Evolutionary conservation across 2,113 vertebrate species (phyloP), one percentile per base, ranked within the genome.

Genomic region (Panthera uncia): DNA sequence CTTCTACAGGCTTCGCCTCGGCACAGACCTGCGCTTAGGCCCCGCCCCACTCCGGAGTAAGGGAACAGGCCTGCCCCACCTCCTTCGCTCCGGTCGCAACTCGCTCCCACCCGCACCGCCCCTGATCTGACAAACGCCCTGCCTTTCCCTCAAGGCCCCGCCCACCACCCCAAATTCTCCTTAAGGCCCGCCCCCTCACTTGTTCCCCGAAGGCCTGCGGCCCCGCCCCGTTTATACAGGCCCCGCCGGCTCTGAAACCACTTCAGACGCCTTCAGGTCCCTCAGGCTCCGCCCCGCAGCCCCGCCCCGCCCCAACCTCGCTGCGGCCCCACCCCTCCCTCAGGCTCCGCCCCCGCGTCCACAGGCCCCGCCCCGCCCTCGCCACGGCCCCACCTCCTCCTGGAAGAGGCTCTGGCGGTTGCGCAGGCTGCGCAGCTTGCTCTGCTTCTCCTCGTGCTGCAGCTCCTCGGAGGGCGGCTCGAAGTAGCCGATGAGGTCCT

Each of bases 321-420:
- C 55, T 57, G 55, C 50, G 13, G 50, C 55, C 55, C 55, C 55
- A 57, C 52, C 2, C 5, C 1, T 0, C 7, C 13, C 38, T 0
- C 71, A 2, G 33, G 9, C 48, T 18, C n/a, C n/a, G 21, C 85
- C 89, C 71, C 14, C 50, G 3, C 50, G 14, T 4, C 55, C 55
- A 4, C 55, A 55, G 55, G 8, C 48, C 41, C 41, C n/a, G 27
- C 82, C 83, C 68, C 18, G 0, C 7, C 19, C 21, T 1, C 2
- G 0, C 3, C 0, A 0, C 0, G 4, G 3, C 91, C 98, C 61
- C 38, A 99, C 99, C 99, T 99, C 99, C 98, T 99, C 99, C 97
- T 99, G 99, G 98, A 99, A 99, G 98, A 99, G 99, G 98, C 99
- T 99, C 98, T 99, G 99, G 27, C 99, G 98, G 98, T 99, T 99